Evolutionary conservation across 2,113 vertebrate species (phyloP).

Genomic region (Eublepharis macularius): DNA sequence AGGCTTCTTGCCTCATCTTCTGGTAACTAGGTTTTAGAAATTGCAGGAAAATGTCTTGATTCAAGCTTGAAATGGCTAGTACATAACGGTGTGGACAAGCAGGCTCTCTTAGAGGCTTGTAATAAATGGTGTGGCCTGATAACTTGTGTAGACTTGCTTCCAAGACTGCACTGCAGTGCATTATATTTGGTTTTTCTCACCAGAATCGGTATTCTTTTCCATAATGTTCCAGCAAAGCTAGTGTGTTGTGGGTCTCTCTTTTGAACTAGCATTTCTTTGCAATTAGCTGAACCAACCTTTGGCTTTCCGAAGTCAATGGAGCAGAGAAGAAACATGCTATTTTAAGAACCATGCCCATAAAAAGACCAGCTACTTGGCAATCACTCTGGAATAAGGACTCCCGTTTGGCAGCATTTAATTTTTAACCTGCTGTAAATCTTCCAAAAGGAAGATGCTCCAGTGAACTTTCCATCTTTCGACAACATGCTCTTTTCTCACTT

Average conservation of each 20-base stretch:
- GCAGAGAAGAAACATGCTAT: neutral
- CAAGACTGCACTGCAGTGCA: neutral
- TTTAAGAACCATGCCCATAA: neutral
- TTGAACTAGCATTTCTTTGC: neutral
- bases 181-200: neutral
- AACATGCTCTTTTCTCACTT: neutral
- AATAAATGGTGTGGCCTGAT: too few relatives aligned
- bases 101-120: too few relatives aligned
- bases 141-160: too few relatives aligned
- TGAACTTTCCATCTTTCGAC: neutral
- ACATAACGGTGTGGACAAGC: too few relatives aligned
- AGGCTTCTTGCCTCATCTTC: too few relatives aligned
- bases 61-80: too few relatives aligned
- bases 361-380: neutral
- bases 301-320: neutral
- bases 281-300: neutral
- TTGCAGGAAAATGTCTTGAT: too few relatives aligned
- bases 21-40: too few relatives aligned
- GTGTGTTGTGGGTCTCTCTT: neutral
- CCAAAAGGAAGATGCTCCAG: neutral
- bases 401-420: neutral
- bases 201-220: neutral
- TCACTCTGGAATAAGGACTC: neutral
- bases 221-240: neutral
- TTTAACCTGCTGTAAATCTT: neutral